These are phyloP conservation scores for Acleris emargana DNA, from an alignment of 2,888 invertebrate species.

Conservation along the genomic window DNA sequence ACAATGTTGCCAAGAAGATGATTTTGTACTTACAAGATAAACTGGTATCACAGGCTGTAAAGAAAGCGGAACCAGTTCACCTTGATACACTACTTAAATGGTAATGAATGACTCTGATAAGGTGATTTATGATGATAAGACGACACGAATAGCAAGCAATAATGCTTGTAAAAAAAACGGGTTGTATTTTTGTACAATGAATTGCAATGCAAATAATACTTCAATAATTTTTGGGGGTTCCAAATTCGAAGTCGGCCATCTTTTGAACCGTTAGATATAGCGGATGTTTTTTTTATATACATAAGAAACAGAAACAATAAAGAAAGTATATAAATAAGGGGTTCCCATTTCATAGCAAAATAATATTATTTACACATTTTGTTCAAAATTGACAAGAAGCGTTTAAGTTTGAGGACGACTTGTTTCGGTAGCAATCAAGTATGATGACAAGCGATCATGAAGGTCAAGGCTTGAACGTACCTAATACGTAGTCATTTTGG, in stretches of 20 bases:
- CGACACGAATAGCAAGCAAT: conserved; percentile 4
- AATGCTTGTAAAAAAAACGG: neutral
- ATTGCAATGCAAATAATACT: too few relatives aligned
- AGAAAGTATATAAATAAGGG: too few relatives aligned
- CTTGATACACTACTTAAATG: conserved; percentile 11
- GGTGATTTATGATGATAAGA: conserved; percentile 14
- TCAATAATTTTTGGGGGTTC: too few relatives aligned
- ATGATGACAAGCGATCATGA: conserved; percentile 25
- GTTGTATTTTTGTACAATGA: conserved; percentile 1
- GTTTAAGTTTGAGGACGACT: conserved; percentile 14
- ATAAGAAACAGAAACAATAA: too few relatives aligned
- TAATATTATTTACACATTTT: too few relatives aligned
- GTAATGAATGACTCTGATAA: conserved; percentile 13
- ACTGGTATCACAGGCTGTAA: neutral
- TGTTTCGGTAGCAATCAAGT: conserved; percentile 27
- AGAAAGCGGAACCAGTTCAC: conserved; percentile 24
- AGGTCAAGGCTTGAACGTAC: conserved; percentile 33
- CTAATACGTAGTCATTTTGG: conserved; percentile 27
- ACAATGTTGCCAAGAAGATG: too few relatives aligned
- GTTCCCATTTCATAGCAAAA: too few relatives aligned
- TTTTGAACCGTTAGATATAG: too few relatives aligned
- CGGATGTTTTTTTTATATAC: too few relatives aligned
- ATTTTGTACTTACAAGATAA: too few relatives aligned
- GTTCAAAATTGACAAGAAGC: neutral
- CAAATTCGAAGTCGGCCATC: too few relatives aligned